Conservation (phyloP, 1,140 invertebrate genomes). For the Brachionus plicatilis region DNA sequence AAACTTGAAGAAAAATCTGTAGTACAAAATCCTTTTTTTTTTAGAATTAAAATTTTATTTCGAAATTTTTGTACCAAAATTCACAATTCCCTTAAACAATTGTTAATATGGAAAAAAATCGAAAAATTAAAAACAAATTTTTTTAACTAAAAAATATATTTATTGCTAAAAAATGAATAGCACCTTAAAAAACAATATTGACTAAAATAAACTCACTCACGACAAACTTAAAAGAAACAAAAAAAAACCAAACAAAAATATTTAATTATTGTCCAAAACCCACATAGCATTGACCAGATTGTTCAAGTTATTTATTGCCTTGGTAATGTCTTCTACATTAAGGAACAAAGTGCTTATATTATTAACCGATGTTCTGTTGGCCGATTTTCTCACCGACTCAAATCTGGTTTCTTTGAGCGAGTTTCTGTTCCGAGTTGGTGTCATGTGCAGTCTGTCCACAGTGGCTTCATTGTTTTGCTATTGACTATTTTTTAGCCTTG, state of each 20-base stretch:
- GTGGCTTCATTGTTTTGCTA: neutral
- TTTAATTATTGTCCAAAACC: neutral
- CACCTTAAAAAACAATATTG: neutral
- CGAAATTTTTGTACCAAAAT: no score
- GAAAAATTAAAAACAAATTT: neutral
- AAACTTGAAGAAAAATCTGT: no score
- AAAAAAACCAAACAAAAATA: neutral
- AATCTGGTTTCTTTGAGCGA: conserved; percentile 4
- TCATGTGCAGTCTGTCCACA: neutral
- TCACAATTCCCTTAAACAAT: no score
- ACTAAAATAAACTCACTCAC: neutral
- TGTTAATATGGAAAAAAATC: no score
- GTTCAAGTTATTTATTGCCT: conserved; percentile 34
- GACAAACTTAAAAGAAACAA: neutral
- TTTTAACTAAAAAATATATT: neutral
- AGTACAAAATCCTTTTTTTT: no score
- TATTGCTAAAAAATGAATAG: neutral
- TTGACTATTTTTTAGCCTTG: conserved; percentile 61
- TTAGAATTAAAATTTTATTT: no score
- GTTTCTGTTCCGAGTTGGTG: neutral
- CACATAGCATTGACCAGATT: conserved; percentile 12
- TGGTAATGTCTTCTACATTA: conserved; percentile 26
- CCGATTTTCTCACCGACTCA: neutral
- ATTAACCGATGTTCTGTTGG: neutral
- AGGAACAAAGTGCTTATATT: neutral